Percentiles rank a stretch among this genome's conserved stretches.
phyloP scores from a whole-genome alignment of 2,888 invertebrate genomes.

The Hemaris fuciformis region DNA sequence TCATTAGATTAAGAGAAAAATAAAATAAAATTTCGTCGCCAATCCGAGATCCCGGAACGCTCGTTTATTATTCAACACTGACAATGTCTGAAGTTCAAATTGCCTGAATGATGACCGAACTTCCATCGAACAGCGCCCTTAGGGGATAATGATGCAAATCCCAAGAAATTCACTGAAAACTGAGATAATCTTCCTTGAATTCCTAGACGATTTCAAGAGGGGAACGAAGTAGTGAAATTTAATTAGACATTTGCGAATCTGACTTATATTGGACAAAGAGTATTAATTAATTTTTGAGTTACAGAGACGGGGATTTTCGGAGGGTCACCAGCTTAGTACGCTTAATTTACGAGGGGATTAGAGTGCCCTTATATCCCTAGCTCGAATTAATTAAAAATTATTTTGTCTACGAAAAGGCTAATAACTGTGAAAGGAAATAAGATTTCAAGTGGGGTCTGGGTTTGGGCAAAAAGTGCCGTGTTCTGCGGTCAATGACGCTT shows the following conservation, averaged over 20 bases:
- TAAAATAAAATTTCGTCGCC: slow-evolving; percentile 19
- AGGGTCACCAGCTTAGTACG: neutral
- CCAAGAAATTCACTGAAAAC: slow-evolving; percentile 15
- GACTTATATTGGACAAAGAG: neutral
- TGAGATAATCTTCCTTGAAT: slow-evolving; percentile 22
- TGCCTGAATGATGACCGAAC: slow-evolving; percentile 28
- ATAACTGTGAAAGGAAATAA: neutral
- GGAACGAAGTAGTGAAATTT: neutral
- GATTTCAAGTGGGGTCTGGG: no score
- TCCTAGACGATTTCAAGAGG: neutral
- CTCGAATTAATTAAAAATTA: neutral
- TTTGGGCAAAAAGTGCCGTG: neutral
- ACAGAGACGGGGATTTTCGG: neutral
- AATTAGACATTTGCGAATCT: neutral
- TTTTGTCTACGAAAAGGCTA: neutral
- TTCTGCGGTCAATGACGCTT: neutral
- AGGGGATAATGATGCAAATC: slow-evolving; percentile 19
- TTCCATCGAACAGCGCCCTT: slow-evolving; percentile 26
- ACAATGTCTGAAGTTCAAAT: slow-evolving; percentile 27
- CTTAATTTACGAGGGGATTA: neutral
- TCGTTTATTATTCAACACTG: slow-evolving; percentile 29
- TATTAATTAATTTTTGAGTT: slow-evolving; percentile 2
- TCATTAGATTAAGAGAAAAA: slow-evolving; percentile 9
- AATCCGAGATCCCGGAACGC: slow-evolving; percentile 3
- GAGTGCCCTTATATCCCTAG: neutral